phyloP scores from a whole-genome alignment of 2,797 vertebrate genomes.

The Oreochromis mossambicus region DNA sequence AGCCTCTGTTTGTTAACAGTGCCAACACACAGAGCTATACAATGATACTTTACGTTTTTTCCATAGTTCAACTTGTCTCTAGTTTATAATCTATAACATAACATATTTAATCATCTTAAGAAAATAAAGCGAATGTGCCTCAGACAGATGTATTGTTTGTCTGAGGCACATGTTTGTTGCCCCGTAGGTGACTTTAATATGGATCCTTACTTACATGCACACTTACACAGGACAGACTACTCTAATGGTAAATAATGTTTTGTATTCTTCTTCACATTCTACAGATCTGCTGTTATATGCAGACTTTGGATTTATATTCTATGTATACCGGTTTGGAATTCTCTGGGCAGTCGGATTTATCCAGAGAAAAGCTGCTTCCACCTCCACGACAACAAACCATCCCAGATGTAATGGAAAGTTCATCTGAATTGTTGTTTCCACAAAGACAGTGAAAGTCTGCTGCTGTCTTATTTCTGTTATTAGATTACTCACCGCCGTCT shows the following conservation, averaged over 20 bases:
- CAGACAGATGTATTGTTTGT: neutral
- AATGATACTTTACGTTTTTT: neutral
- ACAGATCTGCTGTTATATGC: too few relatives aligned
- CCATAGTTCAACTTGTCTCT: neutral
- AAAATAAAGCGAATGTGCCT: neutral
- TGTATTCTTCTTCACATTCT: too few relatives aligned
- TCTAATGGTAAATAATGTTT: too few relatives aligned
- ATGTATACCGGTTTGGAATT: neutral
- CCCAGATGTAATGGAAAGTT: neutral
- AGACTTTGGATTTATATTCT: too few relatives aligned
- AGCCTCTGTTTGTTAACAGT: neutral
- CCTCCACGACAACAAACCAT: neutral
- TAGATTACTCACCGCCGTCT: neutral
- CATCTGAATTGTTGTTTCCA: neutral
- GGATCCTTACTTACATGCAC: too few relatives aligned
- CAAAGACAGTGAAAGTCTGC: neutral
- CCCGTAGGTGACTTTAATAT: neutral
- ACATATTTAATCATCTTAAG: neutral
- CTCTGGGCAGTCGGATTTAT: neutral
- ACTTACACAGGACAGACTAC: too few relatives aligned
- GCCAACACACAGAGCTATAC: neutral
- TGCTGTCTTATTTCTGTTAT: neutral
- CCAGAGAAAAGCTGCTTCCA: neutral
- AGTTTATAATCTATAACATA: neutral
- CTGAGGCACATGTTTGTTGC: neutral